A percentile compares a stretch with the other conserved stretches of the same genome.
These are phyloP conservation scores for Vespertilio murinus DNA, from an alignment of 2,797 vertebrate genomes.

Conservation along the genomic window DNA sequence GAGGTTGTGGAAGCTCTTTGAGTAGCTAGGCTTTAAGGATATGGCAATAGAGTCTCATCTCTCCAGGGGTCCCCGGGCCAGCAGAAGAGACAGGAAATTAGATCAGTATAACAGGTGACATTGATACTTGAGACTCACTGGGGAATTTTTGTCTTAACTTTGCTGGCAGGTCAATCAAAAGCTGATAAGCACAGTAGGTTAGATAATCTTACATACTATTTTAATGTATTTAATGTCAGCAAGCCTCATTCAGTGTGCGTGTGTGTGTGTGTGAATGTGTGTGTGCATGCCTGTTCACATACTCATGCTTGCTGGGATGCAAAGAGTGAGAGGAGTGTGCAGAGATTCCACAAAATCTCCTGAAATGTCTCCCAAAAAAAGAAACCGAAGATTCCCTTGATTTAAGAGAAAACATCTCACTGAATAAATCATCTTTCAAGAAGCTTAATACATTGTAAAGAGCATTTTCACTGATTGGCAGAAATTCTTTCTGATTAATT, in stretches of 20 bases:
- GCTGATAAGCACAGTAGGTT: neutral
- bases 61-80: neutral
- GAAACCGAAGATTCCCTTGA: constrained; percentile 61
- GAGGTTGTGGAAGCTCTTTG: neutral
- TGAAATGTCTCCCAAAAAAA: constrained; percentile 34
- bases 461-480: constrained; percentile 80
- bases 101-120: neutral
- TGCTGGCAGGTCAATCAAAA: constrained; percentile 36
- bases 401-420: constrained; percentile 56
- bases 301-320: neutral
- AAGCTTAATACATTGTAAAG: constrained; percentile 77
- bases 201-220: neutral
- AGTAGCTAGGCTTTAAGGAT: neutral
- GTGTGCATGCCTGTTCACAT: neutral
- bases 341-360: constrained; percentile 13
- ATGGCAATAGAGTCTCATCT: neutral
- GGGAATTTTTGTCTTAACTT: neutral
- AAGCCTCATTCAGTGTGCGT: neutral
- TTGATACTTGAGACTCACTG: neutral
- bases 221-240: neutral
- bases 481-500: constrained; percentile 82
- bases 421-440: constrained; percentile 80
- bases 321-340: neutral
- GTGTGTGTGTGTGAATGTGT: neutral
- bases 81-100: neutral